phyloP scores from a whole-genome alignment of 1,140 invertebrate species.

The Polypedilum vanderplanki region DNA sequence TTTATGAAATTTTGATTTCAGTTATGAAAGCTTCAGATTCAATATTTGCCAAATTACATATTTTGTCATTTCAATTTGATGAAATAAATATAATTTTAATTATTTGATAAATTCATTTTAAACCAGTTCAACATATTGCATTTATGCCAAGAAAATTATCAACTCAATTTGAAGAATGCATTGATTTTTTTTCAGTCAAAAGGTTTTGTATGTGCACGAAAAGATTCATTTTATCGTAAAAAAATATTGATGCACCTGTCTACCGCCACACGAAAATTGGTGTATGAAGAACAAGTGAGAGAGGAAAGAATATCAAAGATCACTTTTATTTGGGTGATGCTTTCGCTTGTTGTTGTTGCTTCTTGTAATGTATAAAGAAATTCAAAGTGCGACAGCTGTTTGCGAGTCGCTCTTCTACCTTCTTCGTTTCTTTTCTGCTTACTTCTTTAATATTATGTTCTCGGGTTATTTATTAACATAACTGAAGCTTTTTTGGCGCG shows the following conservation, averaged over 20 bases:
- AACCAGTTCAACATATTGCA: constrained; percentile 12
- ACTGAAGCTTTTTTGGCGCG: constrained; percentile 25
- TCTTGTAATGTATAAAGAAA: not conserved
- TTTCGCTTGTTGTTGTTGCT: not conserved
- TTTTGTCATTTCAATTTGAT: no score
- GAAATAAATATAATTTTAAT: no score
- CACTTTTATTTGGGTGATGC: constrained; percentile 8
- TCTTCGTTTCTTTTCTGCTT: not conserved
- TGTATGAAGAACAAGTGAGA: not conserved
- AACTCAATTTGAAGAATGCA: not conserved
- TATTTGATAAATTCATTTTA: not conserved
- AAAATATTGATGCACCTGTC: not conserved
- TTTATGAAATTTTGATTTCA: no score
- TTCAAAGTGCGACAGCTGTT: constrained; percentile 16
- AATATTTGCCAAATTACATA: no score
- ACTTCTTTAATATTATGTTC: not conserved
- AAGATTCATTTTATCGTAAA: constrained; percentile 5
- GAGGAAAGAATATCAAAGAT: constrained; percentile 19
- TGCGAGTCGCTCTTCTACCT: not conserved
- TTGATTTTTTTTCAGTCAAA: not conserved
- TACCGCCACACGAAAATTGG: no score
- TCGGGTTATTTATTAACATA: constrained; percentile 25
- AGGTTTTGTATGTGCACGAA: not conserved
- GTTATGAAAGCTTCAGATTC: no score
- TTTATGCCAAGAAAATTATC: not conserved